Base-by-base conservation (phyloP, 2,888 invertebrate species). In the Luperina nickerlii region DNA sequence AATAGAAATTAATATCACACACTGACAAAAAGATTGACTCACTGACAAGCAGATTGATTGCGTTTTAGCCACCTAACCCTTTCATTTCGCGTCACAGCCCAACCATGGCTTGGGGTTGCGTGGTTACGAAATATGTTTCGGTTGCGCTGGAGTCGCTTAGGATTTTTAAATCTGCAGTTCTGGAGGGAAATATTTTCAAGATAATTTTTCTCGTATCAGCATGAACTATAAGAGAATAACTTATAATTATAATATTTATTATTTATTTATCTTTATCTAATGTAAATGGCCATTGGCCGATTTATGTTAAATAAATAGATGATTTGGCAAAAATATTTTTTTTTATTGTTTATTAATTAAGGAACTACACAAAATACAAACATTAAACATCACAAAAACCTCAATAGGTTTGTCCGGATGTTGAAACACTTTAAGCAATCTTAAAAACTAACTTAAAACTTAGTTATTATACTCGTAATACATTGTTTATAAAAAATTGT, bases 41-140 rank as follows among this genome's bases (percentile, higher is more conserved):
- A 81, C 86, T 91, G 91, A 91, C 92, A 91, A 85, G 84, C 80
- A 89, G 91, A 93, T 92, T 93, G 92, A 93, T 93, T 92, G 91
- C 90, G 76, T 90, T 91, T 90, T 84, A 88, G 90, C 82, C 89
- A 88, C 88, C 90, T 89, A 89, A 92, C 93, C 93, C 93, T 91
- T 92, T 92, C 90, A 90, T 92, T 91, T 90, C 85, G 83, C 89
- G 87, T 91, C 92, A 90, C 82, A 80, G 76, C 77, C 90, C 82
- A 80, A 76, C 77, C 90, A 87, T 88, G 88, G 88, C 85, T 89
- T 81, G 69, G 83, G 79, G 90, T 42, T 38, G 92, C 91, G 89
- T 74, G 32, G 74, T 85, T 81, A 60, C 70, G 68, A 90, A 60
- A 81, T 72, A 74, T 5, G 54, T 63, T 82, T 63, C 1, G 3